Conservation (phyloP, 2,888 invertebrate genomes). For the Hanleya hanleyi region DNA sequence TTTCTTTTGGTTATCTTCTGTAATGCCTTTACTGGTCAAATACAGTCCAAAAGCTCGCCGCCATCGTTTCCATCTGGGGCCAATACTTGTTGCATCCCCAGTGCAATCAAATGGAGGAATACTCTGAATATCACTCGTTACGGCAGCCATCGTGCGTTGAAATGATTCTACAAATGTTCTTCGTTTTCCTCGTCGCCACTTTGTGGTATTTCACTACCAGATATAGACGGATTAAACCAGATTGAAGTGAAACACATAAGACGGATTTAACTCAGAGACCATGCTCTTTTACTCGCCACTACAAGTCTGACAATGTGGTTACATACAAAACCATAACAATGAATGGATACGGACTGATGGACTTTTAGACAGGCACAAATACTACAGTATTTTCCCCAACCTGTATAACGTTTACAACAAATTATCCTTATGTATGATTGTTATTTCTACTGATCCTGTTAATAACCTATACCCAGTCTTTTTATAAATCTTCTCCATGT, state of each 20-base stretch:
- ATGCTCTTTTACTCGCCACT: background rate
- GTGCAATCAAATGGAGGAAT: constrained; percentile 1
- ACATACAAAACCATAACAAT: background rate
- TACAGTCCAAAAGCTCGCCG: constrained; percentile 6
- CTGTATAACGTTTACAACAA: too few relatives aligned
- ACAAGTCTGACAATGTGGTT: background rate
- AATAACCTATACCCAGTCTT: too few relatives aligned
- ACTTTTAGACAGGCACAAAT: too few relatives aligned
- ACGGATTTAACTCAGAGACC: background rate
- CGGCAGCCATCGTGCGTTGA: background rate
- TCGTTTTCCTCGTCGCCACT: background rate
- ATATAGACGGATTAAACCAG: background rate
- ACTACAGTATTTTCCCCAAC: too few relatives aligned
- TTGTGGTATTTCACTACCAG: background rate
- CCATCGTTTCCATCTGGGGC: constrained; percentile 11
- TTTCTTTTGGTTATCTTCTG: constrained; percentile 6
- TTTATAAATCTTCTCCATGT: too few relatives aligned
- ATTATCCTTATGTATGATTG: too few relatives aligned
- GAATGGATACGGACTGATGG: too few relatives aligned
- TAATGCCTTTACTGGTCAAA: background rate
- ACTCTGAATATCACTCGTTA: background rate
- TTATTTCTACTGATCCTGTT: too few relatives aligned
- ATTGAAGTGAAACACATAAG: background rate
- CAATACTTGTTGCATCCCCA: constrained; percentile 5
- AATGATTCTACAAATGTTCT: background rate